These are phyloP conservation scores for Sinella curviseta DNA, from an alignment of 1,140 invertebrate species.

Conservation along the genomic window DNA sequence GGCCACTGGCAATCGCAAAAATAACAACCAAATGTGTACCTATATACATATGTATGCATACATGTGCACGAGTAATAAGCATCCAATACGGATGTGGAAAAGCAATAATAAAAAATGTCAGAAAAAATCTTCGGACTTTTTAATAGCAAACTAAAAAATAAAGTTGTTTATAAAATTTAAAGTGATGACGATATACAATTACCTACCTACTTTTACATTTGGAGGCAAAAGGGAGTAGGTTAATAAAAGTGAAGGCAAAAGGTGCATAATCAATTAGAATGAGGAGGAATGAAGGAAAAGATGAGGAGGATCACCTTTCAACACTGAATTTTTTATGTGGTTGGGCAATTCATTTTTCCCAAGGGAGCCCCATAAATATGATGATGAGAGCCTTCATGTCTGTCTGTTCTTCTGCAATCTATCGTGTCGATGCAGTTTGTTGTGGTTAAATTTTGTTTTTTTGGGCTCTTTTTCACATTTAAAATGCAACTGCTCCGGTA, in stretches of 20 bases:
- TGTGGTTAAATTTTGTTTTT: neutral
- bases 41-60: too few species aligned
- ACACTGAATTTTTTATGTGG: neutral
- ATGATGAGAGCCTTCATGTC: neutral
- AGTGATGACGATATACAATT: too few species aligned
- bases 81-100: too few species aligned
- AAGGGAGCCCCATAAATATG: neutral
- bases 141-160: too few species aligned
- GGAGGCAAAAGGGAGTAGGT: neutral
- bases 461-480: neutral
- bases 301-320: neutral
- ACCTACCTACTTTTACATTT: too few species aligned
- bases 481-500: neutral
- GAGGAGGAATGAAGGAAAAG: too few species aligned
- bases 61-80: too few species aligned
- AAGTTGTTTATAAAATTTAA: too few species aligned
- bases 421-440: neutral
- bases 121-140: too few species aligned
- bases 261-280: neutral
- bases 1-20: too few species aligned
- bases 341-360: constrained; percentile 10
- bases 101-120: too few species aligned
- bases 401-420: neutral
- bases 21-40: too few species aligned
- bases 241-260: neutral